These are phyloP conservation scores for Danionella cerebrum DNA, from an alignment of 2,113 vertebrate species.

Conservation along the genomic window DNA sequence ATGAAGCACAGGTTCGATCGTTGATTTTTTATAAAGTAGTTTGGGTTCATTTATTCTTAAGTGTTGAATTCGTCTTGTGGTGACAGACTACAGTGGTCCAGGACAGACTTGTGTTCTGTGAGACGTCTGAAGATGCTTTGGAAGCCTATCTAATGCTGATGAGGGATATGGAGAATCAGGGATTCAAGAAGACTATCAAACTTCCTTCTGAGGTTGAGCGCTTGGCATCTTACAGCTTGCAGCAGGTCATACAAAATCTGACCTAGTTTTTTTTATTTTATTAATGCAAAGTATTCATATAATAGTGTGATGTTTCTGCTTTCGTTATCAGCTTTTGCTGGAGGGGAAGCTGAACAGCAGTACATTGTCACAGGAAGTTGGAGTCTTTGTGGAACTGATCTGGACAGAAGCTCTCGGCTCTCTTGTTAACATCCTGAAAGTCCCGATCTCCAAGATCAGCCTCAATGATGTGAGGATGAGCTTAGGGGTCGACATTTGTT, in stretches of 20 bases:
- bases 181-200: slow-evolving; percentile 45
- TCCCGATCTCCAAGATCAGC: slow-evolving; percentile 63
- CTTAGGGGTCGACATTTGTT: no score
- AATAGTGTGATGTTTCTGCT: slow-evolving; percentile 5
- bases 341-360: slow-evolving; percentile 63
- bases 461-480: slow-evolving; percentile 69
- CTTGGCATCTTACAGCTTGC: slow-evolving; percentile 65
- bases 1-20: slow-evolving; percentile 42
- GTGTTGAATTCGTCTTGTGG: neutral
- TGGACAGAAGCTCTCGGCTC: slow-evolving; percentile 75
- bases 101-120: slow-evolving; percentile 46
- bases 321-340: slow-evolving; percentile 67
- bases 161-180: slow-evolving; percentile 45
- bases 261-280: neutral
- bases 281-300: neutral
- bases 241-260: slow-evolving; percentile 55
- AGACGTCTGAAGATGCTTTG: slow-evolving; percentile 65
- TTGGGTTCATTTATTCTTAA: neutral
- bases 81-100: slow-evolving; percentile 30
- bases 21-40: no score
- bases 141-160: slow-evolving; percentile 54
- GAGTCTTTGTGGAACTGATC: slow-evolving; percentile 71
- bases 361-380: slow-evolving; percentile 66
- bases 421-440: slow-evolving; percentile 54
- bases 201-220: slow-evolving; percentile 43